Evolutionary conservation across 2,113 vertebrate genomes (phyloP).

Genomic region (Onychostruthus taczanowskii): DNA sequence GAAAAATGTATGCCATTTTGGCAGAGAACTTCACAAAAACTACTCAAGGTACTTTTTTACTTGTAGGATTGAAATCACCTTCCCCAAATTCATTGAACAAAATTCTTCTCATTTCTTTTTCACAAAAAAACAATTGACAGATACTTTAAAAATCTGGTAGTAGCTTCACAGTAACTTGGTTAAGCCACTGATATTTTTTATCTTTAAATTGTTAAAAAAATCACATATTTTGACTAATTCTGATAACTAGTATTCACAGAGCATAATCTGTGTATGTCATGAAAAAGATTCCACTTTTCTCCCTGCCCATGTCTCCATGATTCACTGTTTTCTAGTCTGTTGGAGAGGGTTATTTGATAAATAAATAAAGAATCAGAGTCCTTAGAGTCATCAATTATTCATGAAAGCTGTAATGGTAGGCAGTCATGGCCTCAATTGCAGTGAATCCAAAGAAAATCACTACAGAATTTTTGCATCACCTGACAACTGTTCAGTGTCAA

Average conservation of each 20-base stretch:
- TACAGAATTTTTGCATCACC: neutral
- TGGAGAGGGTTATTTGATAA: slow-evolving; percentile 12
- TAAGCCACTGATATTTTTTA: neutral
- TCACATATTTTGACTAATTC: neutral
- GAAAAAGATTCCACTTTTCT: neutral
- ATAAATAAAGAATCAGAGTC: slow-evolving; percentile 13
- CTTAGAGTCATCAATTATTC: slow-evolving; percentile 37
- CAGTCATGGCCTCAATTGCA: neutral
- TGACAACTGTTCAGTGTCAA: slow-evolving; percentile 1
- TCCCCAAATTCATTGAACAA: neutral
- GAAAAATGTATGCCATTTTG: neutral
- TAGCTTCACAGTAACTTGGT: neutral
- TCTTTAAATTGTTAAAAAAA: neutral
- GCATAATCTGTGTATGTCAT: neutral
- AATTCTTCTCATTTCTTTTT: neutral
- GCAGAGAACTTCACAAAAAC: neutral
- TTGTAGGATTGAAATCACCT: neutral
- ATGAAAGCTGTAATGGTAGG: neutral
- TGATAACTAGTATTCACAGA: neutral
- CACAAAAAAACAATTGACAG: neutral
- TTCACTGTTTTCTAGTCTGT: neutral
- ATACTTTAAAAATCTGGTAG: neutral
- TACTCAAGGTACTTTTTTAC: neutral
- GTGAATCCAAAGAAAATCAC: neutral
- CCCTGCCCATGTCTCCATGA: neutral